phyloP scores from a whole-genome alignment of 2,113 vertebrate species.

The Cebus imitator region DNA sequence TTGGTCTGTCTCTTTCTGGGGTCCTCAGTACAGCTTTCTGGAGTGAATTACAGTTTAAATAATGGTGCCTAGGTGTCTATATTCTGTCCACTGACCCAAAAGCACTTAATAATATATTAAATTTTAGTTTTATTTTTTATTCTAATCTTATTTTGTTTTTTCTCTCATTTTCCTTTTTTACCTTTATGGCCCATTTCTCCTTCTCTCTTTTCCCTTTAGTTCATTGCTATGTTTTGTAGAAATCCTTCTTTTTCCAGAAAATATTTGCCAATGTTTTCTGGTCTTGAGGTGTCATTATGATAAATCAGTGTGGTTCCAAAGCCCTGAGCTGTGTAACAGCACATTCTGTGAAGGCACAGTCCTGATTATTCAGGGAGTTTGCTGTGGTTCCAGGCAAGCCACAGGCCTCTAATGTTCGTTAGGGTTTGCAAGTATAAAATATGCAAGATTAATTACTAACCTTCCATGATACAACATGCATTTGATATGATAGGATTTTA shows the following conservation, averaged over 20 bases:
- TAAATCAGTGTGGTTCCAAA: not conserved
- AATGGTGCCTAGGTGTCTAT: not conserved
- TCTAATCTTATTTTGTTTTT: not conserved
- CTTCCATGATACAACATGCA: not conserved
- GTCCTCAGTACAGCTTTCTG: not conserved
- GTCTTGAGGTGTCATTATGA: not conserved
- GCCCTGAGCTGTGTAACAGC: not conserved
- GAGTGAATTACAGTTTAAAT: not conserved
- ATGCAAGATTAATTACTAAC: not conserved
- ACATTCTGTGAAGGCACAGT: not conserved
- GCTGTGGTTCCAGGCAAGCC: not conserved
- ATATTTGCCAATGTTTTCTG: not conserved
- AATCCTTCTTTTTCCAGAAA: not conserved
- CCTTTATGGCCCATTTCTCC: not conserved
- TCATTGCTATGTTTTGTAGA: not conserved
- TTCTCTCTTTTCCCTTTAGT: not conserved
- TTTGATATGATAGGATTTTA: not conserved
- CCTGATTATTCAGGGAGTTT: not conserved
- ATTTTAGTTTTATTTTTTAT: not conserved
- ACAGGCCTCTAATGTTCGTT: fast-evolving
- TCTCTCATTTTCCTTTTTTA: not conserved
- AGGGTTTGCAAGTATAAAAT: not conserved
- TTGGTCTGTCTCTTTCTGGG: not conserved
- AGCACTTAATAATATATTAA: not conserved
- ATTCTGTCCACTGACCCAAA: not conserved